Percentiles rank a stretch among this genome's conserved stretches.
Conservation (phyloP, 2,113 vertebrate genomes). For the Aegotheles bennettii region DNA sequence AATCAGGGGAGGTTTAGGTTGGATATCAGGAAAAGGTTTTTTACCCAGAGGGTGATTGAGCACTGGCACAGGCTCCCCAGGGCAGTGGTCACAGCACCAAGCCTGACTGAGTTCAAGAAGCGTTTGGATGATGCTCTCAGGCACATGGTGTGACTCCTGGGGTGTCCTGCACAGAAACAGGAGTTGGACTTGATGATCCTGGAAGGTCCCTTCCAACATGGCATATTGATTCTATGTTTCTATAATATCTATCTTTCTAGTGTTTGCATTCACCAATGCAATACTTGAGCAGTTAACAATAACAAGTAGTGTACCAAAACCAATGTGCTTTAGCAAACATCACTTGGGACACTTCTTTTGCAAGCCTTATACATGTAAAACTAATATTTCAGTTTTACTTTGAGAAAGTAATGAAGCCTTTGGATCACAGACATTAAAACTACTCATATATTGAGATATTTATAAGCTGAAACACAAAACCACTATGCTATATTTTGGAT, state of each 20-base stretch:
- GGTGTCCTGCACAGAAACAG: too few relatives aligned
- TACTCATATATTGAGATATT: not conserved
- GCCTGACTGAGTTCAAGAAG: too few relatives aligned
- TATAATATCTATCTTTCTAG: not conserved
- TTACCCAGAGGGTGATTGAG: too few relatives aligned
- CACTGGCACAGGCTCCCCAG: too few relatives aligned
- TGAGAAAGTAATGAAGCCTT: not conserved
- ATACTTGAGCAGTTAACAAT: not conserved
- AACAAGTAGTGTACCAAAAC: not conserved
- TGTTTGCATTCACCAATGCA: not conserved
- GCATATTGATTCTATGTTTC: too few relatives aligned
- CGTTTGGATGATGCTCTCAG: too few relatives aligned
- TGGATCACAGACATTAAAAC: not conserved
- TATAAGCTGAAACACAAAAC: not conserved
- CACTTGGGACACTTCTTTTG: not conserved
- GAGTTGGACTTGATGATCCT: too few relatives aligned
- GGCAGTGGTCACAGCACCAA: too few relatives aligned
- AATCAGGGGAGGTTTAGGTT: too few relatives aligned
- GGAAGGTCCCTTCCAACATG: too few relatives aligned
- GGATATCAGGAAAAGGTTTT: too few relatives aligned
- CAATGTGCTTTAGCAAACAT: not conserved
- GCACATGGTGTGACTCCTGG: too few relatives aligned
- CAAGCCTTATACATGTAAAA: not conserved
- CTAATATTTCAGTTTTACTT: not conserved
- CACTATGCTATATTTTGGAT: not conserved